phyloP scores from a whole-genome alignment of 2,113 vertebrate genomes.

The Phylloscopus trochiloides region DNA sequence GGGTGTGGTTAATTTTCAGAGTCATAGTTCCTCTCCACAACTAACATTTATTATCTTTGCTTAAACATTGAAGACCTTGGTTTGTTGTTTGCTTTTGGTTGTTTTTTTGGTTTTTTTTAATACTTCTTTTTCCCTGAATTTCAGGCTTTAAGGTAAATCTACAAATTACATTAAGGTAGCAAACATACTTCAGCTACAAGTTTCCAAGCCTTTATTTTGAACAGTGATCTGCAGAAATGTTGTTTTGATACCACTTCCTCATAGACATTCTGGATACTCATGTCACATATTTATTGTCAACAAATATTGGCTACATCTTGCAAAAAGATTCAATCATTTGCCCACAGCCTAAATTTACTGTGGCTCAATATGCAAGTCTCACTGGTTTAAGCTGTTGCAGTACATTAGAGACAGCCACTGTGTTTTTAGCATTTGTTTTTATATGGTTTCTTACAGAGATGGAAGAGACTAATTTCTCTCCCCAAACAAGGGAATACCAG shows the following conservation, averaged over 20 bases:
- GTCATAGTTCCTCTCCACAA: not conserved
- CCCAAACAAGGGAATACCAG: not conserved
- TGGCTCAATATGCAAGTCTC: not conserved
- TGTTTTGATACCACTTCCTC: not conserved
- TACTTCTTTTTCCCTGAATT: not conserved
- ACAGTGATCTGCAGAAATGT: not conserved
- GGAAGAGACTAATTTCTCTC: not conserved
- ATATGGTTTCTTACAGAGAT: not conserved
- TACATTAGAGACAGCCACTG: not conserved
- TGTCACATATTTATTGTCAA: not conserved
- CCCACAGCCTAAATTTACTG: not conserved
- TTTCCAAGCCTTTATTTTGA: not conserved
- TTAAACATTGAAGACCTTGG: not conserved
- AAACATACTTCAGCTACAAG: not conserved
- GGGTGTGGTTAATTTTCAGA: not conserved
- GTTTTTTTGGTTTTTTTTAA: not conserved
- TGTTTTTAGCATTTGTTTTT: not conserved
- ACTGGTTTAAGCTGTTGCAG: not conserved
- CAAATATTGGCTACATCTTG: not conserved
- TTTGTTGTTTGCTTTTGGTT: not conserved
- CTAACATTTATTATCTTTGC: not conserved
- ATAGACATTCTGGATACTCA: not conserved
- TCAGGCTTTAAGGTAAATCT: not conserved
- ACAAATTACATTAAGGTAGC: not conserved
- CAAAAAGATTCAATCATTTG: not conserved